Base-by-base conservation (phyloP, 2,797 vertebrate genomes). In the Chromobotia macracanthus region DNA sequence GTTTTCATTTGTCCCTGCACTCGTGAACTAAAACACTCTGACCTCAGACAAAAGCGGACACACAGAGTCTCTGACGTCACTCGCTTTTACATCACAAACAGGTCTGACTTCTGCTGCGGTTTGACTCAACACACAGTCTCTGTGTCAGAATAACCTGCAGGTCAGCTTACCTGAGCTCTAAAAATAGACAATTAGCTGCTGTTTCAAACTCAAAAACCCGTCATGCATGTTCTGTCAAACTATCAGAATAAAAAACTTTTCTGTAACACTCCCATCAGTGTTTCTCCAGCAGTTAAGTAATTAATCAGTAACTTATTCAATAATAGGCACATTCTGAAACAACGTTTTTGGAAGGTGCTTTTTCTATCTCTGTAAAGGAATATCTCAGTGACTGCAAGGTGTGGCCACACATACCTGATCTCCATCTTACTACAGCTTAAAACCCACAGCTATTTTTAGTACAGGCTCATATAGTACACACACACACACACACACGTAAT, bases 401-500 rank as follows among this genome's bases (percentile, higher is more conserved):
- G 48, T 80, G 35, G 25, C 44, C 23, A 28, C 3, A 69, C 46
- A 51, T 63, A 53, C 10, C 19, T 77, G 48, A 77, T 15, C 50
- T 61, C 44, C 35, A 19, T 25, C 19, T 2, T 79, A 11, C 31
- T 44, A 64, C 8, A 72, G 18, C 16, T 64, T 65, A 18, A 46
- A 63, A 73, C 25, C 21, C 23, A n/a, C 5, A 46, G 53, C 71
- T 85, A 80, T 86, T 86, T 80, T 81, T 82, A 83, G 66, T 46
- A 9, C 9, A 11, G 3, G 11, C n/a, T 69, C 66, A 1, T 18
- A 15, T 75, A 67, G 31, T 31, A 69, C 11, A 55, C 28, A 51
- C 76, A 44, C 41, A 44, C 41, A 44, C 23, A 72, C 35, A 41
- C 5, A 25, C 9, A 44, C 6, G 12, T 31, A n/a, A 64, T 41